Conservation (phyloP, 2,888 invertebrate genomes). For the Pristionchus entomophagus region DNA sequence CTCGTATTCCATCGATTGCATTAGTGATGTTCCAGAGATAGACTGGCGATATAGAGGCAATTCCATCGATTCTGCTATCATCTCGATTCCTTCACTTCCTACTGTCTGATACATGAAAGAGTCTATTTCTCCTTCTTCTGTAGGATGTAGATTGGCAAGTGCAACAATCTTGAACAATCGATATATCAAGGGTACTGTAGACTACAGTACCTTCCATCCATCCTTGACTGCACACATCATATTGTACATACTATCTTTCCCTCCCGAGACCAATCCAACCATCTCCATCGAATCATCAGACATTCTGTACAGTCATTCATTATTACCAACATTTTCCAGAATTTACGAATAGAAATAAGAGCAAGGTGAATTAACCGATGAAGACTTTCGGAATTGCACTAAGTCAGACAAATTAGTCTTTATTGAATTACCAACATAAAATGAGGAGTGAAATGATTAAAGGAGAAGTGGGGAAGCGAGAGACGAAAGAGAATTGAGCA, state of each 20-base stretch:
- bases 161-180: conserved; percentile 85
- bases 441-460: conserved; percentile 9
- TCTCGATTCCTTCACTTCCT: conserved; percentile 92
- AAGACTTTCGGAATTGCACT: neutral
- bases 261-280: conserved; percentile 84
- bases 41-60: conserved; percentile 89
- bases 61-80: conserved; percentile 86
- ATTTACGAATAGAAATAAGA: neutral
- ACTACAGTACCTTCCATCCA: conserved; percentile 77
- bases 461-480: conserved; percentile 32
- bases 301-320: neutral
- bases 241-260: conserved; percentile 99
- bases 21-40: conserved; percentile 88
- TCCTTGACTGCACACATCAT: conserved; percentile 89
- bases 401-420: conserved; percentile 26
- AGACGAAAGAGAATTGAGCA: neutral
- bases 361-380: neutral
- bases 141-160: conserved; percentile 92
- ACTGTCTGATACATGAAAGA: conserved; percentile 99
- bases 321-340: no score
- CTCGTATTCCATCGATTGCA: conserved; percentile 82
- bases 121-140: conserved; percentile 85
- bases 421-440: conserved; percentile 36
- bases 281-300: conserved; percentile 67
- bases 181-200: no score